Evolutionary conservation across 2,888 invertebrate genomes (phyloP), one percentile per base, ranked within the genome.

Genomic region (Perithous albicinctus): DNA sequence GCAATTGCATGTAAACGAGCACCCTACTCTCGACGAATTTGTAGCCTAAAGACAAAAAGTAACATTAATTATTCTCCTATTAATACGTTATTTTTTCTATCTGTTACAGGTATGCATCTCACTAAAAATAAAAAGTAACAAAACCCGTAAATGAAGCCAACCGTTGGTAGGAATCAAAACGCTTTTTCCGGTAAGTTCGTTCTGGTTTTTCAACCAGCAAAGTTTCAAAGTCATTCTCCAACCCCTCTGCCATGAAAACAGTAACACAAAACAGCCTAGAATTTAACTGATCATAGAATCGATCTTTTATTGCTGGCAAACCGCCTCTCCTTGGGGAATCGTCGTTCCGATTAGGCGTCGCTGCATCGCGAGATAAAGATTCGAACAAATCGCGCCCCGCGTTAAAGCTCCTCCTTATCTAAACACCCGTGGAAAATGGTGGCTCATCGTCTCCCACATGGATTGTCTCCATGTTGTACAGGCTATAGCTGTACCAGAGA

Each of bases 71-170:
- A 67, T 35, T 46, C 20, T 35, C 41, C 3, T 8, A 8, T 6
- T 38, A 23, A 79, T 61, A 12, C n/a, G 20, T 15, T 29, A 7
- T 18, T 72, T 84, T 79, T 66, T 74, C 23, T 69, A 73, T 86
- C 26, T 86, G 86, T 87, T 87, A 0, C 87, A 87, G 87, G 87
- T 87, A 86, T 48, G 85, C 82, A 35, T 67, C 46, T 20, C 69
- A 32, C 29, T 23, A 43, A 32, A 59, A 32, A 54, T 43, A 35
- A 26, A 46, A 41, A 46, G n/a, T n/a, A 1, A 12, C 26, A 12
- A 12, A 29, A 59, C 4, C 20, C 29, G 3, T 7, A 0, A 59
- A 8, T 59, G n/a, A 38, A 35, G 26, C 59, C 54, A 54, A 12
- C 2, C 20, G 20, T 43, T 23, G 7, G 46, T 32, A 20, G 18